Base-by-base conservation (phyloP, 2,888 invertebrate genomes). In the Lithophane ornitopus region DNA sequence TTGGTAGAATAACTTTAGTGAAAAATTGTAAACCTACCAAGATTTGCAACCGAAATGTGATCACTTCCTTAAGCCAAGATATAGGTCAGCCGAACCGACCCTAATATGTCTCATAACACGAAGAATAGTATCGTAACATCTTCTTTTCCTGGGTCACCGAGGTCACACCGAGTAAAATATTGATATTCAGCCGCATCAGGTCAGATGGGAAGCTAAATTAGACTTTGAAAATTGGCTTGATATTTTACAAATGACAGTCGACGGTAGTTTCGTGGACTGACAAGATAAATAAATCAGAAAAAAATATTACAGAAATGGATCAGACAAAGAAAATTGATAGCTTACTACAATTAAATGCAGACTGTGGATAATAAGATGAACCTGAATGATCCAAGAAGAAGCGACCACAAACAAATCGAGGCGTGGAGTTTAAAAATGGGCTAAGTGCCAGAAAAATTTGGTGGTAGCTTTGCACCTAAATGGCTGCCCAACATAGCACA, bases 111-210 rank as follows among this genome's bases (percentile, higher is more conserved):
- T 11, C 26, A 11, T 61, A 44, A 80, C 34, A 44, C 52, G 59
- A 19, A n/a, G 52, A 52, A 70, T 44, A 70, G 52, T 54, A 80
- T 70, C 44, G 14, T 8, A 39, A 26, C 52, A 54, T 65, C 74
- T 65, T 73, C 59, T 39, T 65, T 80, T 7, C 52, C 3, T 44
- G 49, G 65, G 44, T 74, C 52, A 16, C 39, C n/a, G 59, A 73
- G 12, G 26, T 73, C 22, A 2, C 22, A 46, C 14, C 16, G 14
- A 59, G 22, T 73, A 73, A 78, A 80, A 59, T 78, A 78, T 80
- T 79, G 80, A 70, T 61, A 70, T n/a, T 61, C 52, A 28, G 26
- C 22, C 71, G 19, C 76, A 80, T 61, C 80, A 70, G 80, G 74
- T 61, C 59, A 74, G 19, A 59, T 41, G 9, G 19, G 46, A 61